Conservation (phyloP, 1,140 invertebrate genomes). For the Trichoplusia ni region DNA sequence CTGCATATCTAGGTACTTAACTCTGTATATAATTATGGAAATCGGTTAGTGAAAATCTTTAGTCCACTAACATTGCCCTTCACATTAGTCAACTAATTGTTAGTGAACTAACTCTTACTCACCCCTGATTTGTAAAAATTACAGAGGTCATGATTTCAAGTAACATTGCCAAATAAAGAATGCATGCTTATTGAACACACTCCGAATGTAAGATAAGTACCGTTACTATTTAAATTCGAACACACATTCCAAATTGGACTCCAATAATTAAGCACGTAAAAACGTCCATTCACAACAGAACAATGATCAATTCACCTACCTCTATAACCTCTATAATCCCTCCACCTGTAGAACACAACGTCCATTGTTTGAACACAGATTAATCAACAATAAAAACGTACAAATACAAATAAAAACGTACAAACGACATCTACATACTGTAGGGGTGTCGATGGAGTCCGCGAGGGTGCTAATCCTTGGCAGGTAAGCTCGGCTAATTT, state of each 20-base stretch:
- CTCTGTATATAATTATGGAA: no score
- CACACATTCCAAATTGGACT: background rate
- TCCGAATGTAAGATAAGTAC: no score
- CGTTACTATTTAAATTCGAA: no score
- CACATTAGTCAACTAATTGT: no score
- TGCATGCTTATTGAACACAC: no score
- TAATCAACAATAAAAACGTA: conserved; percentile 72
- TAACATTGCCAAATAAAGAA: no score
- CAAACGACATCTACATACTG: conserved; percentile 48
- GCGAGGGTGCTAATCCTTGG: conserved; percentile 65
- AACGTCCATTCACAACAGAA: background rate
- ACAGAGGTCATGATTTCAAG: no score
- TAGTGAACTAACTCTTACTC: no score
- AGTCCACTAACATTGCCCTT: no score
- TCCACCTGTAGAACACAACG: conserved; percentile 5
- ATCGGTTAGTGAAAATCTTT: no score
- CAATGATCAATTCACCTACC: conserved; percentile 9
- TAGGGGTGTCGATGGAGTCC: conserved; percentile 57
- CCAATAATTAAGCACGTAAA: background rate
- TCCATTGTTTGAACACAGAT: conserved; percentile 60
- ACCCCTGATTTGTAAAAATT: no score
- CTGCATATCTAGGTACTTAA: no score
- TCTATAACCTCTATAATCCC: background rate
- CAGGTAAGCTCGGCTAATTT: conserved; percentile 75
- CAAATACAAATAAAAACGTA: conserved; percentile 69